These are phyloP conservation scores for Molorchus minor DNA, from an alignment of 2,888 invertebrate genomes.

Conservation along the genomic window DNA sequence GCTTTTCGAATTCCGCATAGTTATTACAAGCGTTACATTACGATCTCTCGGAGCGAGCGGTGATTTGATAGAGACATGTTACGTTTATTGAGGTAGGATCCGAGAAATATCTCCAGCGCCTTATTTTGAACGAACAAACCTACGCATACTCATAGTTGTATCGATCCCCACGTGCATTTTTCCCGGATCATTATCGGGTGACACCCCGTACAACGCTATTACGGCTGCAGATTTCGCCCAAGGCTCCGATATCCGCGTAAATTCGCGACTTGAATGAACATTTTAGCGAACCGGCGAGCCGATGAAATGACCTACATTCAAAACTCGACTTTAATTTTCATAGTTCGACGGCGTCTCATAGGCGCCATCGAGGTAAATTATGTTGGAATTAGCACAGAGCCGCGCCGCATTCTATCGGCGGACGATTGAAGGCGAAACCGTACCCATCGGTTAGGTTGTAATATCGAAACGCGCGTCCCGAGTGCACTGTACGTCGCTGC, in stretches of 20 bases:
- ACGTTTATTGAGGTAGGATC: not conserved
- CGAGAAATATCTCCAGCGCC: not conserved
- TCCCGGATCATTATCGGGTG: not conserved
- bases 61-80: not conserved
- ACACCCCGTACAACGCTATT: not conserved
- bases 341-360: conserved; percentile 20
- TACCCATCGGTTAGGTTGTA: not conserved
- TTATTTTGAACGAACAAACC: no score
- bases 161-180: not conserved
- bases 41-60: no score
- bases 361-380: conserved; percentile 20
- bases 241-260: conserved; percentile 10
- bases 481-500: conserved; percentile 1
- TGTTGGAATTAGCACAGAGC: conserved; percentile 17
- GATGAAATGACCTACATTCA: conserved; percentile 19
- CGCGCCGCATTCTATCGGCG: conserved; percentile 16
- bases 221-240: not conserved
- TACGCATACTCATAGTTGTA: no score
- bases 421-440: conserved; percentile 18
- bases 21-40: no score
- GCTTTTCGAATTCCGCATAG: no score
- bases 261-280: conserved; percentile 19
- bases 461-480: conserved; percentile 8
- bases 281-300: conserved; percentile 13
- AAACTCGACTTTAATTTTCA: conserved; percentile 21